Conservation (phyloP, 2,797 vertebrate species). For the Geotria australis region DNA sequence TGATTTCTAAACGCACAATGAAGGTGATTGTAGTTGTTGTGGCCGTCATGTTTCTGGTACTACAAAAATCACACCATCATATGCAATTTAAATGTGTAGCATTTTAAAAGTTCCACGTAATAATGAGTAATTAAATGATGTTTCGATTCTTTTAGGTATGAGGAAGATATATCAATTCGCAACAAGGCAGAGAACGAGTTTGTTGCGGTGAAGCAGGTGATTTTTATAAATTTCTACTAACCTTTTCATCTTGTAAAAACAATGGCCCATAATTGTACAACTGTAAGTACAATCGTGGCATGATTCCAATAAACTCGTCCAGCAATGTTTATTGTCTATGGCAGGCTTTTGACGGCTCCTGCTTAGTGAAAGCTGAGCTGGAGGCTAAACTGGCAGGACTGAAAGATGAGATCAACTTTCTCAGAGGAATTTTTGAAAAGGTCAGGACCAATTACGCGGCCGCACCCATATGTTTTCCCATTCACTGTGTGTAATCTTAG, state of each 20-base stretch:
- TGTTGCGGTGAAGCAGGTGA: slow-evolving; percentile 85
- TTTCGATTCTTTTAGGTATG: slow-evolving; percentile 25
- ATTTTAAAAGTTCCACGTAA: too few species aligned
- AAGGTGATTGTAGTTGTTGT: too few species aligned
- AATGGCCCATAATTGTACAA: too few species aligned
- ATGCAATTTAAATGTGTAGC: too few species aligned
- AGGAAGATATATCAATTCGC: slow-evolving; percentile 85
- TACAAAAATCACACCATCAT: too few species aligned
- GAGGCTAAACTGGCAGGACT: slow-evolving; percentile 37
- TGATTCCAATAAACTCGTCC: too few species aligned
- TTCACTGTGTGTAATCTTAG: too few species aligned
- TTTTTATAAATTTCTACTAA: slow-evolving; percentile 3
- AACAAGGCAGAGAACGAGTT: slow-evolving; percentile 81
- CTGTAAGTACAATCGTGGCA: too few species aligned
- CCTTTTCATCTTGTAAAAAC: too few species aligned
- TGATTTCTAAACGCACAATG: too few species aligned
- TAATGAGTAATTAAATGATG: too few species aligned
- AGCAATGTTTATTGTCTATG: slow-evolving; percentile 1
- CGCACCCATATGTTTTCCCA: not conserved
- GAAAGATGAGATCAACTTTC: slow-evolving; percentile 65
- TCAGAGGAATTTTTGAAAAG: slow-evolving; percentile 36
- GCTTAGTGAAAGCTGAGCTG: slow-evolving; percentile 69
- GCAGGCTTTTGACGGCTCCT: slow-evolving; percentile 70
- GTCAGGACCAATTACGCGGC: slow-evolving; percentile 11
- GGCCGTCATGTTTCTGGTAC: too few species aligned